Percentiles rank a stretch among this genome's conserved stretches.
Evolutionary conservation across 2,797 vertebrate genomes (phyloP).

Genomic region (Moxostoma hubbsi): DNA sequence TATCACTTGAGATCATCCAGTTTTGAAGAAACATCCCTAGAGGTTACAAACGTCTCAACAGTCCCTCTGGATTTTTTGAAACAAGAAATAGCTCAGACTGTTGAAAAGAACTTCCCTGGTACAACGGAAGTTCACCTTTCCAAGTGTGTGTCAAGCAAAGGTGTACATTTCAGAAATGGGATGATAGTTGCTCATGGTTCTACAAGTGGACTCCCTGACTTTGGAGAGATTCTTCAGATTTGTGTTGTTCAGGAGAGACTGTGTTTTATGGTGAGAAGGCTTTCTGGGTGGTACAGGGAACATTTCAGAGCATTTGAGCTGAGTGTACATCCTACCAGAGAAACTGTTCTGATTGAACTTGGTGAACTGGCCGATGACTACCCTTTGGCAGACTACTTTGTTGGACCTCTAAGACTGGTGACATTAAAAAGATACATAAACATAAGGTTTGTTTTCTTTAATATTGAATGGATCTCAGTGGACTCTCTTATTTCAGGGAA

Average conservation of each 20-base stretch:
- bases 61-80: constrained; percentile 18
- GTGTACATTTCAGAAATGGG: constrained; percentile 36
- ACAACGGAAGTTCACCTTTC: constrained; percentile 14
- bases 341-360: constrained; percentile 12
- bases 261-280: constrained; percentile 33
- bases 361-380: constrained; percentile 16
- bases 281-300: constrained; percentile 34
- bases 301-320: constrained; percentile 19
- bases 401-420: constrained; percentile 35
- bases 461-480: not conserved
- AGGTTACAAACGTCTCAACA: constrained; percentile 19
- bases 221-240: constrained; percentile 47
- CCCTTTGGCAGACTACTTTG: constrained; percentile 37
- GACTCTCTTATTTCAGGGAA: not conserved
- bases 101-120: constrained; percentile 27
- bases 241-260: constrained; percentile 38
- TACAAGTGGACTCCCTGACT: constrained; percentile 48
- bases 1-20: constrained; percentile 4
- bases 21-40: constrained; percentile 1
- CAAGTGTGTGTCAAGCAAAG: constrained; percentile 32
- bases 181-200: constrained; percentile 51
- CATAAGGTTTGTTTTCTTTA: constrained; percentile 18
- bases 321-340: not conserved
- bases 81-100: constrained; percentile 30
- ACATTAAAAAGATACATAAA: constrained; percentile 32